Evolutionary conservation across 2,888 invertebrate genomes (phyloP).

Genomic region (Cheilosia soror): DNA sequence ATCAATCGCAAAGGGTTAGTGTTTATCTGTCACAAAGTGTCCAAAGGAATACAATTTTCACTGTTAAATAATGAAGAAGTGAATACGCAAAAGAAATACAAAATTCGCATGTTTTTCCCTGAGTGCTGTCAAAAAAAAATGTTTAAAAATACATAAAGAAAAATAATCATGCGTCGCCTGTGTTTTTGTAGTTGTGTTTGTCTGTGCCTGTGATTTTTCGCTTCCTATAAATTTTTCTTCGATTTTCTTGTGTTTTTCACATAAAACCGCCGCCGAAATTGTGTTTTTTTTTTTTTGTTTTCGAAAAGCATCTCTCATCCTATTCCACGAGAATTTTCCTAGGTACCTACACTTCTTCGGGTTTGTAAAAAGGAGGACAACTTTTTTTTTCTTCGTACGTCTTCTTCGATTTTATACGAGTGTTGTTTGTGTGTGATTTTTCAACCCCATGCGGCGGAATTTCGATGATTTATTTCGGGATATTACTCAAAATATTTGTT

Average conservation of each 20-base stretch:
- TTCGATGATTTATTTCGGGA: slow-evolving; percentile 71
- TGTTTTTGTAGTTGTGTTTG: slow-evolving; percentile 48
- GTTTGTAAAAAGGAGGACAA: slow-evolving; percentile 4
- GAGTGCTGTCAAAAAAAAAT: slow-evolving; percentile 36
- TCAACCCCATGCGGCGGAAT: slow-evolving; percentile 70
- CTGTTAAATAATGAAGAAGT: slow-evolving; percentile 60
- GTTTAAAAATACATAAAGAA: slow-evolving; percentile 45
- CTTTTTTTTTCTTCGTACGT: slow-evolving; percentile 16
- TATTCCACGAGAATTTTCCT: slow-evolving; percentile 41
- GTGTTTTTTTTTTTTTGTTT: slow-evolving; percentile 9
- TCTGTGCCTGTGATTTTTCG: slow-evolving; percentile 53
- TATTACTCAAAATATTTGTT: slow-evolving; percentile 60
- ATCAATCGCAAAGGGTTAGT: slow-evolving; percentile 51
- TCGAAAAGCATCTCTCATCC: slow-evolving; percentile 34
- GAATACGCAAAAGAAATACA: slow-evolving; percentile 17
- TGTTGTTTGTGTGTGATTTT: slow-evolving; percentile 37
- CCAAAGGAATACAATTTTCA: slow-evolving; percentile 69
- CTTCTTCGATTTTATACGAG: background rate
- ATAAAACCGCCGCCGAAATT: slow-evolving; percentile 25
- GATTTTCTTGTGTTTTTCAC: slow-evolving; percentile 53
- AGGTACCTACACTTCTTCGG: background rate
- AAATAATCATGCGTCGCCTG: slow-evolving; percentile 58
- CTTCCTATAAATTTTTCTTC: slow-evolving; percentile 68
- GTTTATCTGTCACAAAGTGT: slow-evolving; percentile 3
- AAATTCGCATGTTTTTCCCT: slow-evolving; percentile 53